Conservation (phyloP, 2,113 vertebrate species). For the Aspidoscelis tigris region DNA sequence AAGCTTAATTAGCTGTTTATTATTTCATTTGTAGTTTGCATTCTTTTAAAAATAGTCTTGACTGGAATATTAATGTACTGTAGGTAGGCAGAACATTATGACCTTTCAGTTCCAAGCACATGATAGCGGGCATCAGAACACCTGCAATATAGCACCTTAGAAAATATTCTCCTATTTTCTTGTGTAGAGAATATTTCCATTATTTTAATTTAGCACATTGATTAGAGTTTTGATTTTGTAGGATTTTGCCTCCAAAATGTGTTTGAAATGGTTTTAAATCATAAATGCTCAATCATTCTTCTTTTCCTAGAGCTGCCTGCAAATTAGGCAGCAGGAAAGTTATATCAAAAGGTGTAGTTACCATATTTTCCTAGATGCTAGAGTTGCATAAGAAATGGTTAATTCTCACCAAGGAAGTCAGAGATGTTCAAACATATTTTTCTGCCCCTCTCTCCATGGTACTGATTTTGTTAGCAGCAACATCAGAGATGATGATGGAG, state of each 20-base stretch:
- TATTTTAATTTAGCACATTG: rapidly evolving
- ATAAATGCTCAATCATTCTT: not conserved
- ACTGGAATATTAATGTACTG: conserved; percentile 34
- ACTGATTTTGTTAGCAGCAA: too few species aligned
- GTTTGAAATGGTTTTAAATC: not conserved
- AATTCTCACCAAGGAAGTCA: too few species aligned
- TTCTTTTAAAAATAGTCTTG: conserved; percentile 36
- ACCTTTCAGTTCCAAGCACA: conserved; percentile 21
- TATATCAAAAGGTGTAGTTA: not conserved
- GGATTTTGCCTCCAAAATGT: not conserved
- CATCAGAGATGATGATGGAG: too few species aligned
- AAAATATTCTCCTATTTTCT: not conserved
- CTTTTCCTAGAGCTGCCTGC: not conserved
- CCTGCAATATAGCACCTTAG: conserved; percentile 11
- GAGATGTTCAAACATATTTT: too few species aligned
- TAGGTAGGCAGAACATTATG: conserved; percentile 21
- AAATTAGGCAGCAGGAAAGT: not conserved
- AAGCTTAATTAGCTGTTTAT: conserved; percentile 39
- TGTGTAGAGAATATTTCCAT: not conserved
- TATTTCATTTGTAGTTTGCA: conserved; percentile 10
- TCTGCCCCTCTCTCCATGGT: too few species aligned
- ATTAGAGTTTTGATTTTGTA: not conserved
- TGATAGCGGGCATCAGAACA: conserved; percentile 40
- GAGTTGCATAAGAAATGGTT: too few species aligned
- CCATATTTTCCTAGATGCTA: too few species aligned